Base-by-base conservation (phyloP, 1,140 invertebrate species). In the Papilio helenus region DNA sequence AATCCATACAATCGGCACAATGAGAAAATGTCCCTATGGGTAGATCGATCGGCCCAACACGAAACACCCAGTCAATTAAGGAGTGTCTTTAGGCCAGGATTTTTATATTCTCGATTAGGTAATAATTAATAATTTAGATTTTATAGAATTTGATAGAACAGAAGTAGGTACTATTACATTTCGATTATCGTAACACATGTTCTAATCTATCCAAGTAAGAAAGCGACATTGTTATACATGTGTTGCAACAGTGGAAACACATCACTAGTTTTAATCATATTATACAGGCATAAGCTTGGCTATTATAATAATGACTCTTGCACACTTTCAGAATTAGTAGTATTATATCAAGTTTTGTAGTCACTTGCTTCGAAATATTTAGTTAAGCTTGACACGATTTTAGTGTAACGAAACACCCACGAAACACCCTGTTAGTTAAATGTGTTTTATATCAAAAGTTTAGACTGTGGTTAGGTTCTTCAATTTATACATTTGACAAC, bases 291-390 rank as follows among this genome's bases (percentile, higher is more conserved):
- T 61, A 61, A 23, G 58, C 58, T 61, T 61, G 58, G 58, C 58
- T 61, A 61, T 20, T 0, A n/a, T 61, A 61, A 61, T 26, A 26
- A 61, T 61, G 58, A 61, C 20, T 73, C 73, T 51, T 76, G 73
- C 73, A 76, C 73, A 76, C 14, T 76, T 49, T 29, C 49, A 76
- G 44, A 49, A 55, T 61, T 61, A 1, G 58, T 61, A 61, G 58
- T 61, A 55, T 18, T n/a, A n/a, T 42, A 20, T 58, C 55, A 58
- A 77, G 34, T 77, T 77, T 58, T 77, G 74, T 77, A 42, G 74
- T 77, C 61, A 58, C 51, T 77, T 77, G 74, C 74, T 77, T 23
- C 34, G 74, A 61, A 39, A 61, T 61, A 42, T 61, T 61, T n/a
- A 42, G 72, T 73, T 61, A 61, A 61, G 23, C 58, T 61, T 61